A percentile compares a stretch with the other conserved stretches of the same genome.
These are phyloP conservation scores for Ptiloglossa arizonensis DNA, from an alignment of 1,140 invertebrate genomes.

Conservation along the genomic window DNA sequence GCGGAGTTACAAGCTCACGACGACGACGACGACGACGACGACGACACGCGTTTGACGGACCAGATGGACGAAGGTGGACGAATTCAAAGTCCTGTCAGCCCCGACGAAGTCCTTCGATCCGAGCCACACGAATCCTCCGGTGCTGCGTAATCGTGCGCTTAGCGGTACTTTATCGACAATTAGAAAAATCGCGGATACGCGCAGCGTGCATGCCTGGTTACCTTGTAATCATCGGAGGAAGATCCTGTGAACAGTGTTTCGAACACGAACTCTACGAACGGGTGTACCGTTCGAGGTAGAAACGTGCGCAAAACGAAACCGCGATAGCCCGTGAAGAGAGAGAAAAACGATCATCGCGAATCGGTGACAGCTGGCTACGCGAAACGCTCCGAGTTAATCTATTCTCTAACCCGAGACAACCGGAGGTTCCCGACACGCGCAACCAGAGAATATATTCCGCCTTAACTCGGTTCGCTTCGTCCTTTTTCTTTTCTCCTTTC, in stretches of 20 bases:
- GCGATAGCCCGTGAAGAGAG: background rate
- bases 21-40: too few relatives aligned
- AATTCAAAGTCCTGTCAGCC: conserved; percentile 58
- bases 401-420: background rate
- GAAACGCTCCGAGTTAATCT: too few relatives aligned
- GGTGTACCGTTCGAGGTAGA: conserved; percentile 31
- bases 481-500: too few relatives aligned
- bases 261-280: conserved; percentile 4
- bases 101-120: conserved; percentile 10
- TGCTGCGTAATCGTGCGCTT: conserved; percentile 49
- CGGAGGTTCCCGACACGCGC: too few relatives aligned
- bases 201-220: conserved; percentile 27
- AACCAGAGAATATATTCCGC: too few relatives aligned
- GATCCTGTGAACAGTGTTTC: conserved; percentile 32
- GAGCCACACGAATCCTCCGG: background rate
- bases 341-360: background rate
- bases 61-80: conserved; percentile 56
- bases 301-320: conserved; percentile 27
- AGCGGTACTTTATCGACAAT: conserved; percentile 41
- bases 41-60: conserved; percentile 37
- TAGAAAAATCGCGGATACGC: conserved; percentile 38
- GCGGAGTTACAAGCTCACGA: conserved; percentile 44
- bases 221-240: conserved; percentile 36
- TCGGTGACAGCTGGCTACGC: too few relatives aligned
- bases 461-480: too few relatives aligned